These are phyloP conservation scores for Drosophila melanogaster DNA, from an alignment of 1,140 invertebrate genomes.

Conservation along the genomic window Release_6_plus_ISO1_MT NT_033777.3:19150001-19150500, in stretches of 20 bases:
- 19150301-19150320: constrained; percentile 16
- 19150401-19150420: not conserved
- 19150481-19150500: constrained; percentile 17
- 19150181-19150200: not conserved
- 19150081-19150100: not conserved
- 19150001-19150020: constrained; percentile 7
- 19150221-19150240: constrained; percentile 7
- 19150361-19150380: constrained; percentile 20
- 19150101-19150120: too few relatives aligned
- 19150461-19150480: constrained; percentile 26
- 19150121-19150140: too few relatives aligned
- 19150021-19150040: not conserved
- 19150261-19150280: not conserved
- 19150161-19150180: not conserved
- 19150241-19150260: not conserved
- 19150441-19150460: constrained; percentile 21
- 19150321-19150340: constrained; percentile 30
- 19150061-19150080: not conserved
- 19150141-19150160: too few relatives aligned
- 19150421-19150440: constrained; percentile 4
- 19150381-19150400: constrained; percentile 16
- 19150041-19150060: not conserved
- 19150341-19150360: constrained; percentile 9
- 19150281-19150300: constrained; percentile 25
- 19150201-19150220: not conserved